Evolutionary conservation across 2,797 vertebrate species (phyloP).

Genomic region (Amniataba percoides): DNA sequence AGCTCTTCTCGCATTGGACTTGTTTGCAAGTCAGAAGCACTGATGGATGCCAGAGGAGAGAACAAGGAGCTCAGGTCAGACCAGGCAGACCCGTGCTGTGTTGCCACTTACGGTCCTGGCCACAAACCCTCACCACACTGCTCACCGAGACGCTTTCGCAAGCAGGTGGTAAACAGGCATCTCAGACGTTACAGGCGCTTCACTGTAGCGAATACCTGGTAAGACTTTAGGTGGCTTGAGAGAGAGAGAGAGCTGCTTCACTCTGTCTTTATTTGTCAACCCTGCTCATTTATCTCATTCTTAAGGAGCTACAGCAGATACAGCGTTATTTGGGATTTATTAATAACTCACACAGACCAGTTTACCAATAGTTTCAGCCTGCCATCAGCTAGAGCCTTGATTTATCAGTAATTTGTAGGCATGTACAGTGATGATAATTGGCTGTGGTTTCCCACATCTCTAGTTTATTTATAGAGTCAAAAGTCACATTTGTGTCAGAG

Average conservation of each 20-base stretch:
- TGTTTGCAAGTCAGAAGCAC: background rate
- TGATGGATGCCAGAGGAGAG: constrained; percentile 44
- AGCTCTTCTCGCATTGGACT: background rate
- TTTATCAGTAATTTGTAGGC: background rate
- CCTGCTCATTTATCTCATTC: background rate
- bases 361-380: constrained; percentile 21
- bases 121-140: constrained; percentile 86
- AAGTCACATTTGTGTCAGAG: background rate
- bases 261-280: background rate
- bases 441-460: background rate
- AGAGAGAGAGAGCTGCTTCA: background rate
- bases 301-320: background rate
- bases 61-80: constrained; percentile 8
- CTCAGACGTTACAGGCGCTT: constrained; percentile 90
- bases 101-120: background rate
- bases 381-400: constrained; percentile 36
- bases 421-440: background rate
- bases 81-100: constrained; percentile 68
- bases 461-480: background rate
- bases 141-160: constrained; percentile 90
- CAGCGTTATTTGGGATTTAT: background rate
- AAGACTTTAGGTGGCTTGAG: constrained; percentile 67
- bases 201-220: constrained; percentile 92
- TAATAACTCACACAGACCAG: background rate
- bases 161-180: constrained; percentile 90